Percentiles rank a stretch among this genome's conserved stretches.
phyloP scores from a whole-genome alignment of 1,140 invertebrate genomes.

The Pseudomyrmex concolor region DNA sequence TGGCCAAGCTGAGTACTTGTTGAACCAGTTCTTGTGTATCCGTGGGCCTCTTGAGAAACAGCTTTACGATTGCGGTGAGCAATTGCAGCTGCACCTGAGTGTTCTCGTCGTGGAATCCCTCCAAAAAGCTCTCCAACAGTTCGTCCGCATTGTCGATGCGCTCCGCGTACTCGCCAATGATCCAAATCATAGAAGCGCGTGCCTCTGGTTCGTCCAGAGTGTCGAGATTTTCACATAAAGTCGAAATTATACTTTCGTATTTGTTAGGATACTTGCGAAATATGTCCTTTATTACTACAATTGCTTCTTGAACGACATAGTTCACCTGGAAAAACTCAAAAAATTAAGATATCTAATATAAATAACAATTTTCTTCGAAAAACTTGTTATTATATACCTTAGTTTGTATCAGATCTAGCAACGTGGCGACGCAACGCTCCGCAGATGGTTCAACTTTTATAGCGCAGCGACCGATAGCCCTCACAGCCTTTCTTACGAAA shows the following conservation, averaged over 20 bases:
- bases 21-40: conserved; percentile 99
- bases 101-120: conserved; percentile 99
- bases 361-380: not conserved
- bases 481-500: conserved; percentile 99
- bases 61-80: conserved; percentile 98
- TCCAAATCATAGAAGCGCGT: conserved; percentile 99
- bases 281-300: conserved; percentile 99
- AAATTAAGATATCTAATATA: not conserved
- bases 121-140: conserved; percentile 98
- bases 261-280: conserved; percentile 99
- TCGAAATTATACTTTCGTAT: conserved; percentile 99
- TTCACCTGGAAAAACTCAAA: conserved; percentile 88
- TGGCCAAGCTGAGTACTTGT: conserved; percentile 95
- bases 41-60: conserved; percentile 98
- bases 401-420: conserved; percentile 99
- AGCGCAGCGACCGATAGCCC: conserved; percentile 99
- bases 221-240: conserved; percentile 99
- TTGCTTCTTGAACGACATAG: conserved; percentile 99
- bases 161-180: conserved; percentile 99
- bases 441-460: conserved; percentile 99
- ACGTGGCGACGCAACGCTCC: conserved; percentile 98
- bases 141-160: conserved; percentile 99
- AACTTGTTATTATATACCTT: conserved; percentile 88
- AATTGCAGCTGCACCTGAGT: conserved; percentile 99
- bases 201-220: conserved; percentile 99